Percentiles rank a stretch among this genome's conserved stretches.
phyloP scores from a whole-genome alignment of 2,113 vertebrate species.

The Cinclus mexicanus region DNA sequence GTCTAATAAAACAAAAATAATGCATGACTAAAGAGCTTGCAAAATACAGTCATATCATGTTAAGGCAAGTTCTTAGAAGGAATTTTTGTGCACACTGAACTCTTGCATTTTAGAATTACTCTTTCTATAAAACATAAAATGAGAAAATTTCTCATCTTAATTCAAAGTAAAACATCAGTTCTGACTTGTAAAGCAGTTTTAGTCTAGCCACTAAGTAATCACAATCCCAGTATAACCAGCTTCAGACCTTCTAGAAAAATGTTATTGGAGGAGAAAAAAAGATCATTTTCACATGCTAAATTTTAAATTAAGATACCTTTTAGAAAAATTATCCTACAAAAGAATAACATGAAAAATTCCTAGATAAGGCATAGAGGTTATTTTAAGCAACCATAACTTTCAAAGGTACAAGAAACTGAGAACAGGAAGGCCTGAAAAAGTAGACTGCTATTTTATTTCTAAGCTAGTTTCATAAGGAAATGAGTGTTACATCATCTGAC shows the following conservation, averaged over 20 bases:
- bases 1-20: conserved; percentile 21
- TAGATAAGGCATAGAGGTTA: background rate
- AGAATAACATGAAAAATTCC: background rate
- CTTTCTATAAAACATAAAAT: background rate
- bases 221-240: background rate
- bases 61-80: background rate
- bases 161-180: background rate
- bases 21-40: background rate
- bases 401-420: background rate
- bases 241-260: background rate
- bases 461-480: background rate
- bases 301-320: background rate
- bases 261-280: background rate
- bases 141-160: background rate
- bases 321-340: background rate
- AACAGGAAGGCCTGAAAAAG: background rate
- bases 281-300: background rate
- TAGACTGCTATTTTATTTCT: background rate
- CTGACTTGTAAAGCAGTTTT: background rate
- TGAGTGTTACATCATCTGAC: background rate
- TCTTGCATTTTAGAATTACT: background rate
- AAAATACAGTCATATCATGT: conserved; percentile 4
- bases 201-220: background rate
- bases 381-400: background rate
- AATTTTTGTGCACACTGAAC: background rate